phyloP scores from a whole-genome alignment of 2,113 vertebrate species.

The Sylvia atricapilla region DNA sequence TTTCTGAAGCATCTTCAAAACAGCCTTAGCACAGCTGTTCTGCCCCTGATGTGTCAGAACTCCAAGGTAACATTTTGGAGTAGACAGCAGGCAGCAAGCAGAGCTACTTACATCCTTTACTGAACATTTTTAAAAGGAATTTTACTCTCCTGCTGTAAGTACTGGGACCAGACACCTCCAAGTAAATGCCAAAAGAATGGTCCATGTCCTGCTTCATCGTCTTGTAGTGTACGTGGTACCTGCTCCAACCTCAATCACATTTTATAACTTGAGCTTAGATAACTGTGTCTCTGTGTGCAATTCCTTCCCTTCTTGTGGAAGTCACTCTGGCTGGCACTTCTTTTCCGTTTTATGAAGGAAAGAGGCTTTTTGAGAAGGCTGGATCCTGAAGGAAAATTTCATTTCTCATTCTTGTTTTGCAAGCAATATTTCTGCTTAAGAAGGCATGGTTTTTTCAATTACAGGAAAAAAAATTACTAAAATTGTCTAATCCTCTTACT shows the following conservation, averaged over 20 bases:
- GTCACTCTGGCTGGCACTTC: background rate
- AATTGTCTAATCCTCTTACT: constrained; percentile 17
- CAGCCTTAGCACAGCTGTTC: background rate
- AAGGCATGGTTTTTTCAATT: background rate
- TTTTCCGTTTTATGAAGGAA: background rate
- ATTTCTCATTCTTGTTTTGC: background rate
- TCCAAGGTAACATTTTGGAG: background rate
- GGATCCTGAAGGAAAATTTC: background rate
- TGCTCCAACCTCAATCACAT: background rate
- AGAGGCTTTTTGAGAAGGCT: background rate
- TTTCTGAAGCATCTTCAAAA: background rate
- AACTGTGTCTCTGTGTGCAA: background rate
- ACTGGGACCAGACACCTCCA: background rate
- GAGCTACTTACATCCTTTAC: background rate
- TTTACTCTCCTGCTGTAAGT: background rate
- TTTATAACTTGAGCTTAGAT: background rate
- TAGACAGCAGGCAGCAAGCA: background rate
- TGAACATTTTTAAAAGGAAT: background rate
- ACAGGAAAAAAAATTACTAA: background rate
- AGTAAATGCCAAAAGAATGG: background rate
- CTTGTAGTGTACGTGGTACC: background rate
- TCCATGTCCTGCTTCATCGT: background rate
- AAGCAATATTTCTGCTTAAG: background rate
- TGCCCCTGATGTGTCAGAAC: background rate
- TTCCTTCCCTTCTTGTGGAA: background rate